Evolutionary conservation across 2,888 invertebrate genomes (phyloP), one percentile per base, ranked within the genome.

Genomic region (Pristionchus maxplancki): DNA sequence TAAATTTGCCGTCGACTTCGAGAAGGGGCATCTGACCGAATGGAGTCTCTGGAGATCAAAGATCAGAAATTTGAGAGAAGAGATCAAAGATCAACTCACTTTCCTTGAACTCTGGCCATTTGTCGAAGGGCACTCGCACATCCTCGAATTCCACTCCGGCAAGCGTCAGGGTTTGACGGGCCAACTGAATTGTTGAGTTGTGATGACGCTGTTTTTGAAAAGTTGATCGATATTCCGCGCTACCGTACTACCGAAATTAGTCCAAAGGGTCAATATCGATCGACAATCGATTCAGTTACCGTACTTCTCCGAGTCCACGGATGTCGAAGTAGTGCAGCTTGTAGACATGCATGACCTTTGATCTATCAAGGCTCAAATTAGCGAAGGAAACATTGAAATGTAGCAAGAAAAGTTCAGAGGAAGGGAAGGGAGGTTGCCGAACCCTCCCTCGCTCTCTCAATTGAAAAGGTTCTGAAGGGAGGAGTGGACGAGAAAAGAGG

Each of bases 101-200:
- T 53, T 88, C 88, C 86, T 93, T 93, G 81, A 89, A 81, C 58
- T 89, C 88, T 17, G 91, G 90, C 92, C 92, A 93, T 17, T 90
- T 89, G 44, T 90, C 90, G 81, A 84, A 64, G 28, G 89, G 78
- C 58, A 91, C 89, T 34, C 91, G 88, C 34, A 90, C 84, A 74
- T 93, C 92, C 86, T 92, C 92, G 82, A 91, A 93, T 31, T 90
- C 89, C 58, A 89, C 89, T 37, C 90, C 91, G 53, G 91, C 90
- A 24, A 89, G 88, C 17, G 89, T 84, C 44, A 92, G 88, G 44
- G 91, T 90, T 88, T 90, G 82, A 53, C 82, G 82, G 17, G 31
- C 28, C 0, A 53, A 9, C 82, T 83, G 50, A 48, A 74, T 2
- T 74, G 24, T 4, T 74, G 2, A 74, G 20, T 74, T 40, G 15